Evolutionary conservation across 1,140 invertebrate genomes (phyloP), one percentile per base, ranked within the genome.

Genomic region (Drosophila serrata): DNA sequence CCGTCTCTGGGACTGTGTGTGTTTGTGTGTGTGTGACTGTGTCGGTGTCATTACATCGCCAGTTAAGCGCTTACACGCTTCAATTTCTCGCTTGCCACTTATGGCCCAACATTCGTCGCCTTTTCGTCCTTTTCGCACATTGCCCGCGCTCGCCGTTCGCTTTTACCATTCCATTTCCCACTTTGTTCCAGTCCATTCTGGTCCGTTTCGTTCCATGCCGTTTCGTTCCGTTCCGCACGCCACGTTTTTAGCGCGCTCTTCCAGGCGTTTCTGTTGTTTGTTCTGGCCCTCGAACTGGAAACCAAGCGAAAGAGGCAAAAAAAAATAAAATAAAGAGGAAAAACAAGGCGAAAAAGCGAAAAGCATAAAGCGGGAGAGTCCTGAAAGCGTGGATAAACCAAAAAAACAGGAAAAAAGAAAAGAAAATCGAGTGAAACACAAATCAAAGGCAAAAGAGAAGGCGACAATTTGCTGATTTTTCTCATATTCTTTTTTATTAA

Each of bases 61-160:
- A 76, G 82, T 87, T 87, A 88, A 88, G 82, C 80, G 84, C 84
- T 90, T 84, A 88, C 84, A 88, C 84, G 84, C 84, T 88, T 88
- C 77, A 88, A 84, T 90, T 88, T 90, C 81, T 88, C 74, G 77
- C 81, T 72, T 81, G 74, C 79, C 75, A 82, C 78, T 75, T 85
- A 81, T 68, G 72, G 64, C 62, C 75, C 84, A 62, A 78, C 69
- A 88, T 88, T 87, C 72, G 67, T 75, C 68, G 75, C 75, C 74
- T 77, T 77, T 64, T 77, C 74, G 51, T 67, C 61, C 53, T 59
- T 48, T 60, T 63, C 51, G 43, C 39, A 37, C 48, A 33, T 31
- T 33, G 29, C 48, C 48, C 48, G 48, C 48, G 48, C 48, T 27
- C 48, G 27, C 17, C 19, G 45, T 48, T 63, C 48, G 76, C 55